Conservation (phyloP, 2,113 vertebrate genomes). For the Ceyx melanurus region DNA sequence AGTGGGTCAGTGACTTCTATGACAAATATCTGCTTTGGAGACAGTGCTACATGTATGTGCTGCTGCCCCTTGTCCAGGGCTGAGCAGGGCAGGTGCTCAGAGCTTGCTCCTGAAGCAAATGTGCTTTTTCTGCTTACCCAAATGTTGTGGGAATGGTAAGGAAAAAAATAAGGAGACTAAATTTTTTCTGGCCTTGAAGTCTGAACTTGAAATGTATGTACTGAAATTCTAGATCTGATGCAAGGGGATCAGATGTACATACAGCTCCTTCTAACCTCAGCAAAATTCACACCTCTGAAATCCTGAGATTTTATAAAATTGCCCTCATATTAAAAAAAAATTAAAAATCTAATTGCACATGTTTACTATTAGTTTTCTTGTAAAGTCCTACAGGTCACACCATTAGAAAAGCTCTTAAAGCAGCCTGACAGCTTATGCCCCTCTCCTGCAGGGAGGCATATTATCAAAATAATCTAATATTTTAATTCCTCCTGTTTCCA, state of each 20-base stretch:
- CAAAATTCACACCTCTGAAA: not conserved
- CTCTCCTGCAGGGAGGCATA: not conserved
- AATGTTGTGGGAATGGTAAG: not conserved
- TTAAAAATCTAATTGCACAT: not conserved
- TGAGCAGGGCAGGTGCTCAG: not conserved
- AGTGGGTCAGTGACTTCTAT: not conserved
- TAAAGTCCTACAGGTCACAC: not conserved
- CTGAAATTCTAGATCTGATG: not conserved
- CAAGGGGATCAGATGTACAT: not conserved
- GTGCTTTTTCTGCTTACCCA: not conserved
- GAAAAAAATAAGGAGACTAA: not conserved
- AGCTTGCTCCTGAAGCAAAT: not conserved
- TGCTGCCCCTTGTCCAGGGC: not conserved
- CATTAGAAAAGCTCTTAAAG: constrained; percentile 1
- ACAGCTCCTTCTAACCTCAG: not conserved
- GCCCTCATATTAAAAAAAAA: not conserved
- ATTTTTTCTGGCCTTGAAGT: not conserved
- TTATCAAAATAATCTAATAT: constrained; percentile 25
- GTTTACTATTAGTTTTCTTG: not conserved
- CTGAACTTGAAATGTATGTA: not conserved
- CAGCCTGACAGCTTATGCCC: not conserved
- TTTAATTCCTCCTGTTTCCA: constrained; percentile 14
- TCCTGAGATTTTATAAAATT: not conserved
- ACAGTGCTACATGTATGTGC: not conserved
- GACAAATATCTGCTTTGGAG: not conserved